Evolutionary conservation across 2,888 invertebrate genomes (phyloP).

Genomic region (Orchesellides sinensis): DNA sequence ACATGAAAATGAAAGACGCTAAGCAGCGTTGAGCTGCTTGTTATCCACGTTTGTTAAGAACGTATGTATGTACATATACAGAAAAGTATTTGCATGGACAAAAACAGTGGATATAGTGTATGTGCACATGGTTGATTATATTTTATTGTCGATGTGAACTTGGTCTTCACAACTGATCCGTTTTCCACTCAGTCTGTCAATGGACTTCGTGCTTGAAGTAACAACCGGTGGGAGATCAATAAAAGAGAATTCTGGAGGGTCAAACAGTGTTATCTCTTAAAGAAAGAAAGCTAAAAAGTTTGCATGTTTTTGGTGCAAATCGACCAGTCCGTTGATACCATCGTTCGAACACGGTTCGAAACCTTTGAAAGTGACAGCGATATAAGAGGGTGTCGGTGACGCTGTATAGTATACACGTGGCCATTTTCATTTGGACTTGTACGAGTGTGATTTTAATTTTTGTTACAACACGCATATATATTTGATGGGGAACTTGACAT

Average conservation of each 20-base stretch:
- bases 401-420: no score
- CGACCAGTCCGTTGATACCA: conserved; percentile 38
- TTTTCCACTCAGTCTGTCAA: conserved; percentile 35
- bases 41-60: no score
- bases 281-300: neutral
- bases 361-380: no score
- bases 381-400: no score
- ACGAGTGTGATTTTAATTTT: no score
- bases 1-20: no score
- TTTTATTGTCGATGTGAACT: conserved; percentile 52
- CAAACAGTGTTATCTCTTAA: conserved; percentile 5
- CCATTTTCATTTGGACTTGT: no score
- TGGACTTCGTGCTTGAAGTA: no score
- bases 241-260: conserved; percentile 30
- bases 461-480: no score
- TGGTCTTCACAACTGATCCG: conserved; percentile 40
- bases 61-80: neutral
- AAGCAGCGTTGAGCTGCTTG: no score
- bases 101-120: neutral
- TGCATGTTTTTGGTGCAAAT: neutral
- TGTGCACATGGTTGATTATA: conserved; percentile 44
- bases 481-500: conserved; percentile 33
- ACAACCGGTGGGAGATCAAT: conserved; percentile 12
- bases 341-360: no score
- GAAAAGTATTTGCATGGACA: neutral